phyloP scores from a whole-genome alignment of 2,797 vertebrate species.

The Loris lydekkerianus region DNA sequence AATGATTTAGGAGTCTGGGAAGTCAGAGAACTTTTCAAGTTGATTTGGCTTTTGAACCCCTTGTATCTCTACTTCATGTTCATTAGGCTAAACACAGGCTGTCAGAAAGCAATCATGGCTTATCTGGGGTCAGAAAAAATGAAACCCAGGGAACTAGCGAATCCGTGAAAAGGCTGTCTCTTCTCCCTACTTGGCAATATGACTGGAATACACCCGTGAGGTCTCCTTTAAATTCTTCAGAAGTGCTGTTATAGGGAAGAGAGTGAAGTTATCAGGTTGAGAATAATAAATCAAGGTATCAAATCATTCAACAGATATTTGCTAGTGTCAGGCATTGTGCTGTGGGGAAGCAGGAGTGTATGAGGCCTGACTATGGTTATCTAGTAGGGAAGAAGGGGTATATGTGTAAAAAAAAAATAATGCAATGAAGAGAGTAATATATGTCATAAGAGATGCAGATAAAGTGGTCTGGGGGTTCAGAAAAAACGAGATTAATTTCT shows the following conservation, averaged over 20 bases:
- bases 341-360: neutral
- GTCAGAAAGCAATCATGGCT: slow-evolving; percentile 30
- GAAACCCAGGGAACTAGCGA: slow-evolving; percentile 60
- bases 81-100: neutral
- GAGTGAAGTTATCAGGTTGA: neutral
- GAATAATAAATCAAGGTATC: neutral
- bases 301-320: slow-evolving; percentile 31
- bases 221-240: slow-evolving; percentile 33
- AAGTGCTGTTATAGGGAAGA: neutral
- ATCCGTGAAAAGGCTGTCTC: slow-evolving; percentile 33
- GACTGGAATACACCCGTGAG: neutral
- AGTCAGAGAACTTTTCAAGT: slow-evolving; percentile 63
- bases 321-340: neutral
- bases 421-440: neutral
- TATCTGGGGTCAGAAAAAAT: slow-evolving; percentile 60
- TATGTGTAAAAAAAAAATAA: neutral
- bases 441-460: neutral
- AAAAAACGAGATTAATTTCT: neutral
- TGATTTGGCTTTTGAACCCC: slow-evolving; percentile 73
- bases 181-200: neutral
- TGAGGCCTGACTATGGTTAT: neutral
- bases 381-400: neutral
- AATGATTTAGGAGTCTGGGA: slow-evolving; percentile 74
- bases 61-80: slow-evolving; percentile 39
- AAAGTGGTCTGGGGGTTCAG: neutral